Evolutionary conservation across 1,140 invertebrate genomes (phyloP).

Genomic region (Platyscapa corneri): DNA sequence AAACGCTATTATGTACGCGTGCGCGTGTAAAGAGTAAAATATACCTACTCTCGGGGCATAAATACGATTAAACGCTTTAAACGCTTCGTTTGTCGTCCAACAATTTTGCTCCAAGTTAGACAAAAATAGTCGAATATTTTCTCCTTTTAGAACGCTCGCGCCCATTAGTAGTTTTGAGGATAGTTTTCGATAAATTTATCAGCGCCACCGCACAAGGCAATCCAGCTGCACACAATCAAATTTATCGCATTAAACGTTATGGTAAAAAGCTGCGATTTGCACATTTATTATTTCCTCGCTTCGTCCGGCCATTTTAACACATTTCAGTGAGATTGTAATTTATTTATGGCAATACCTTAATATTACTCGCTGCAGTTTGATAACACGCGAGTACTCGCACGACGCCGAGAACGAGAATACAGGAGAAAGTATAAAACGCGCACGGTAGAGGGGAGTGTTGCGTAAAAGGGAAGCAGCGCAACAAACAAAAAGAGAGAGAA

Average conservation of each 20-base stretch:
- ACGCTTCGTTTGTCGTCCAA: background rate
- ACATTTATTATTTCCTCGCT: slow-evolving; percentile 32
- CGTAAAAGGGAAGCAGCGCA: slow-evolving; percentile 41
- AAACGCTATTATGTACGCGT: no score
- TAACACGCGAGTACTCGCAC: background rate
- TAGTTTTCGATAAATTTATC: slow-evolving; percentile 22
- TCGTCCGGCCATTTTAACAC: background rate
- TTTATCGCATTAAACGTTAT: slow-evolving; percentile 9
- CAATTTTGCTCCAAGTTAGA: no score
- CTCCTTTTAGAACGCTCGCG: no score
- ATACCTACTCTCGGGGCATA: background rate
- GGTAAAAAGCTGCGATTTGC: slow-evolving; percentile 29
- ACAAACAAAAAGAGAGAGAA: slow-evolving; percentile 55
- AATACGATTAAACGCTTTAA: background rate
- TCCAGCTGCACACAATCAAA: slow-evolving; percentile 3
- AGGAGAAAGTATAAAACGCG: background rate
- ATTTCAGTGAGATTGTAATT: slow-evolving; percentile 19
- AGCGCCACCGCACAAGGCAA: background rate
- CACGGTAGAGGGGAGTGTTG: no score
- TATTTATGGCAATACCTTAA: slow-evolving; percentile 40
- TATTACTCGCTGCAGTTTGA: slow-evolving; percentile 27
- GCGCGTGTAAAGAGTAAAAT: no score
- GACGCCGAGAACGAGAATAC: background rate
- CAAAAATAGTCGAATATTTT: no score
- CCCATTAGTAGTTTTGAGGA: slow-evolving; percentile 20